Percentiles rank a stretch among this genome's conserved stretches.
Conservation (phyloP, 2,888 invertebrate species). For the Orgyia antiqua region DNA sequence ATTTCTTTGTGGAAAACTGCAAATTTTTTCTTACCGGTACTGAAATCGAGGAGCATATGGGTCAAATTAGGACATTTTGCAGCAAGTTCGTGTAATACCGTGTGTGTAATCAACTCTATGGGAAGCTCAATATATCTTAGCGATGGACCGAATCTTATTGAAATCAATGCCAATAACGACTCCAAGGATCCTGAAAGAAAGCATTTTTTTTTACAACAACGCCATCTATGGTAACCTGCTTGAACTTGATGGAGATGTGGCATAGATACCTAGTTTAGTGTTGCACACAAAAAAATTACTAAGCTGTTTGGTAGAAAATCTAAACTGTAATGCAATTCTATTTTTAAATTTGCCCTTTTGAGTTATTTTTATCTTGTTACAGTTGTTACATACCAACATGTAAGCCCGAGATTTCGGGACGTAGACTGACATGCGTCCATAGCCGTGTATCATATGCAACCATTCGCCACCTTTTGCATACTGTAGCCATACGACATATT, state of each 20-base stretch:
- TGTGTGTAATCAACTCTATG: slow-evolving; percentile 97
- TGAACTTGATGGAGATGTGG: background rate
- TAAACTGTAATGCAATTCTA: slow-evolving; percentile 5
- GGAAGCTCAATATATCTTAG: slow-evolving; percentile 95
- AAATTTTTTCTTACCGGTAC: slow-evolving; percentile 89
- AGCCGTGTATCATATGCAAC: slow-evolving; percentile 96
- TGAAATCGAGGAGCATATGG: slow-evolving; percentile 97
- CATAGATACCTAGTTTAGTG: slow-evolving; percentile 6
- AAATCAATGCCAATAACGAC: slow-evolving; percentile 90
- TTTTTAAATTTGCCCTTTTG: slow-evolving; percentile 4
- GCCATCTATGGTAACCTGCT: slow-evolving; percentile 12
- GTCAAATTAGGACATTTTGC: slow-evolving; percentile 97
- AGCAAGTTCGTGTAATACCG: slow-evolving; percentile 96
- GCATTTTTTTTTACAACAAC: slow-evolving; percentile 2
- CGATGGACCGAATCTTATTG: slow-evolving; percentile 91
- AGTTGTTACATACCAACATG: slow-evolving; percentile 85
- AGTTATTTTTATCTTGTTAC: slow-evolving; percentile 11
- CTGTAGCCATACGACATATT: slow-evolving; percentile 94
- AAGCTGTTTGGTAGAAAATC: slow-evolving; percentile 15
- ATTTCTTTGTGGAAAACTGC: too few relatives aligned
- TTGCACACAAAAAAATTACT: slow-evolving; percentile 7
- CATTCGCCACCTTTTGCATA: slow-evolving; percentile 97
- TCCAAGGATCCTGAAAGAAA: slow-evolving; percentile 85
- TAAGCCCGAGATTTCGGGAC: slow-evolving; percentile 97
- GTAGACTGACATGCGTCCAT: slow-evolving; percentile 97